Base-by-base conservation (phyloP, 2,797 vertebrate genomes). In the Poliocrania exsul region DNA sequence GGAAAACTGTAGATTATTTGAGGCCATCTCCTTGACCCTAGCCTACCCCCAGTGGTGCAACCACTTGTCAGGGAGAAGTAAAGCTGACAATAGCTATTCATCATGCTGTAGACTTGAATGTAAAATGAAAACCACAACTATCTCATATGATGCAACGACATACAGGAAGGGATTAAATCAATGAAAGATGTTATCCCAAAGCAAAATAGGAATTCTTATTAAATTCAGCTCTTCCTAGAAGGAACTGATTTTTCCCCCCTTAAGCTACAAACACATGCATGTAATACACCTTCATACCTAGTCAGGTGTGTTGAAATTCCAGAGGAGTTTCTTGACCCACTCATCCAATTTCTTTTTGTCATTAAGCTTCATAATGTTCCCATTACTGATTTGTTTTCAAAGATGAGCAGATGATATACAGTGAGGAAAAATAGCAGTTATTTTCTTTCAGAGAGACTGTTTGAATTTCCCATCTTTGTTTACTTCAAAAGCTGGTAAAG, bases 151-250 rank as follows among this genome's bases (percentile, higher is more conserved):
- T 96, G 62, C 75, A 95, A 93, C 83, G 94, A 96, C 78, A 65
- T 90, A 93, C 80, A 91, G 91, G 94, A 96, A 96, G 67, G 75
- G 91, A 97, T 96, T 97, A 97, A 97, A 97, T 97, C 96, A 97
- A 79, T 96, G 95, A 92, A 98, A 98, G 97, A 97, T 98, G 95
- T 97, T 97, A 96, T 97, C 95, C 97, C 81, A 96, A 94, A 97
- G 91, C 65, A 96, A 95, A 97, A 80, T 92, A 96, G 57, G 88
- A 97, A 96, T 97, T 96, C 96, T 96, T 97, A 95, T 96, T 96
- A 96, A 97, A 97, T 88, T 93, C 69, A 87, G 67, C 33, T 89
- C 66, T 95, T 92, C 81, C 80, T 92, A 67, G 64, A 93, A 96
- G 81, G 16, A 96, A 74, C 40, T 66, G 31, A 56, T 58, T 84